Evolutionary conservation across 2,888 invertebrate genomes (phyloP), one percentile per base, ranked within the genome.

Genomic region (Himalopsyche tibetana): DNA sequence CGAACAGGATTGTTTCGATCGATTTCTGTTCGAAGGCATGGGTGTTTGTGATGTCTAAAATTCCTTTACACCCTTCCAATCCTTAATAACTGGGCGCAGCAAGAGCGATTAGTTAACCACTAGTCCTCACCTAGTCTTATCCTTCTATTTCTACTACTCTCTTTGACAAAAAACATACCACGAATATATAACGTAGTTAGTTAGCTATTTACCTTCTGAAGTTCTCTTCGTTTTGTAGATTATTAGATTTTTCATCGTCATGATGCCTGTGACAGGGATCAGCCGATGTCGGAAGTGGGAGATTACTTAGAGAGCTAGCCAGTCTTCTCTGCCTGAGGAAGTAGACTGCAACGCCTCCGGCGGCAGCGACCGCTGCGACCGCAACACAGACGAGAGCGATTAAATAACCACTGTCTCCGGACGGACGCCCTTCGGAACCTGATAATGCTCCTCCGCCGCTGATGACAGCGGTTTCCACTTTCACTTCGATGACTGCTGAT

Each of bases 201-300:
- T 51, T 28, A 74, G n/a, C 5, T 17, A 36, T 12, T 56, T 84
- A 88, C 89, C 97, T 94, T 84, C 97, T 94, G 86, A 98, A 93
- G 91, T 97, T 98, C 91, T 98, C 98, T 91, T 97, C 97, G 91
- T 97, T 98, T 92, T 98, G 98, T 86, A 97, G 92, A 91, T 98
- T 98, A 91, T 98, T 98, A 4, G 97, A 96, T 91, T 97, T 97
- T 90, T 97, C 97, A 90, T 97, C 97, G 90, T 97, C 96, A 90
- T 96, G 95, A 86, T 88, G 88, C 12, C 88, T 82, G 90, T 95
- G 94, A 89, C 94, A 95, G 91, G 94, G 94, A 87, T 93, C 94
- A 90, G 94, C 95, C 86, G 93, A 91, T 56, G 91, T 94, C 80
- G 93, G 94, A 90, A 92, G 91, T 90, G 91, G 93, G 85, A 94